These are phyloP conservation scores for Styela clava DNA, from an alignment of 23 tunicate species.

Conservation along the genomic window DNA sequence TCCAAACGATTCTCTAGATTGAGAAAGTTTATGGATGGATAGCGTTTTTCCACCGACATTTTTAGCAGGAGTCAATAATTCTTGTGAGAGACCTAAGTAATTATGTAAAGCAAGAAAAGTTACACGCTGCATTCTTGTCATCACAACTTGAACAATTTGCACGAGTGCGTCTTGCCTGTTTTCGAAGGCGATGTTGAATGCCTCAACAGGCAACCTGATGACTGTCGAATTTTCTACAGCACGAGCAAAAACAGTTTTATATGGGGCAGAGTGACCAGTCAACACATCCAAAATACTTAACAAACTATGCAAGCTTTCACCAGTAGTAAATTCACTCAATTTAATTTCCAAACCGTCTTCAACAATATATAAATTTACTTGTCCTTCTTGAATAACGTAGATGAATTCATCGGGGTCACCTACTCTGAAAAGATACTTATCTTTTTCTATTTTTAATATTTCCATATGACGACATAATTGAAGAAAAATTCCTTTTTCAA, in stretches of 20 bases:
- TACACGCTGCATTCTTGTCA: conserved; percentile 97
- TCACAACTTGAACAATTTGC: conserved; percentile 94
- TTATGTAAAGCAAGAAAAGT: conserved; percentile 98
- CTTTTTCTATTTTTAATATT: conserved; percentile 49
- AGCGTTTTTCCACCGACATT: background rate
- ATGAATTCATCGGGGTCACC: conserved; percentile 96
- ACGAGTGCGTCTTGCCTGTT: conserved; percentile 81
- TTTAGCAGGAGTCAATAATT: conserved; percentile 62
- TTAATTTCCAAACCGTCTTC: conserved; percentile 70
- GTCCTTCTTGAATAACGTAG: conserved; percentile 98
- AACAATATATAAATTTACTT: conserved; percentile 67
- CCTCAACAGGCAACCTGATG: conserved; percentile 86
- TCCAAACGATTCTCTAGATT: background rate
- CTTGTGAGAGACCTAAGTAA: conserved; percentile 85
- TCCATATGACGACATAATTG: conserved; percentile 93
- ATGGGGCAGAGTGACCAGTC: conserved; percentile 91
- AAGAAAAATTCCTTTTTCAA: conserved; percentile 93
- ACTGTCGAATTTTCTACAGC: conserved; percentile 84
- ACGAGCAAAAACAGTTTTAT: conserved; percentile 95
- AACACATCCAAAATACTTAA: conserved; percentile 88
- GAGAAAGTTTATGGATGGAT: background rate
- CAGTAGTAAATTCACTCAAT: conserved; percentile 73
- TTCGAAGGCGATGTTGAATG: conserved; percentile 75
- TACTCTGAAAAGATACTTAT: conserved; percentile 68
- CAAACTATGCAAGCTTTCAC: conserved; percentile 89